phyloP scores from a whole-genome alignment of 2,797 vertebrate species.

The Cossypha caffra region DNA sequence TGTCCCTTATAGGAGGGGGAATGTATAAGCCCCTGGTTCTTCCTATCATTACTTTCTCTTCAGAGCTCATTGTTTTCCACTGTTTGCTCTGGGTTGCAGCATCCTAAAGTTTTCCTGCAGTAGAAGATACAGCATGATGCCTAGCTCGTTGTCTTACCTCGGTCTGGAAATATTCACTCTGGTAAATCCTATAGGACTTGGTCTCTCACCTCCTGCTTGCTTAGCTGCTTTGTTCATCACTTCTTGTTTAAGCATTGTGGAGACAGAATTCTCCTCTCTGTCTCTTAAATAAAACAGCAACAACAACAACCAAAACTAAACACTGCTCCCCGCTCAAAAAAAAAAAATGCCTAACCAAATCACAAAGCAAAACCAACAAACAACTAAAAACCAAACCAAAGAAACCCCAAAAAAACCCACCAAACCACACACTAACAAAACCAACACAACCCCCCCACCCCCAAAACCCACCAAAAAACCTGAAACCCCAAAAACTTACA shows the following conservation, averaged over 20 bases:
- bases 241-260: background rate
- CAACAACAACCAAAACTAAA: background rate
- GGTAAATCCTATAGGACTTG: background rate
- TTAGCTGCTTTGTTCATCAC: background rate
- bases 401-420: background rate
- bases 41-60: background rate
- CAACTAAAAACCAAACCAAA: background rate
- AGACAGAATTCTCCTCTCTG: background rate
- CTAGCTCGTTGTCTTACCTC: background rate
- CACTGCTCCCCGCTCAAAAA: fast-evolving
- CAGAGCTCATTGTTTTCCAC: background rate
- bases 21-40: background rate
- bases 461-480: too few relatives aligned
- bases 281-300: background rate
- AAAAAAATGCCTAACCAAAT: background rate
- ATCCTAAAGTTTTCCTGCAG: background rate
- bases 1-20: too few relatives aligned
- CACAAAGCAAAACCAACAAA: background rate
- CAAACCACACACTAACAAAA: too few relatives aligned
- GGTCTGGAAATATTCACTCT: background rate
- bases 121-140: background rate
- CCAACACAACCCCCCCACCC: too few relatives aligned
- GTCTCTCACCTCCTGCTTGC: background rate
- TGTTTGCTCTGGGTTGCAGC: background rate
- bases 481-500: too few relatives aligned